Evolutionary conservation across 1,140 invertebrate species (phyloP), one percentile per base, ranked within the genome.

Genomic region (Ericerus pela): DNA sequence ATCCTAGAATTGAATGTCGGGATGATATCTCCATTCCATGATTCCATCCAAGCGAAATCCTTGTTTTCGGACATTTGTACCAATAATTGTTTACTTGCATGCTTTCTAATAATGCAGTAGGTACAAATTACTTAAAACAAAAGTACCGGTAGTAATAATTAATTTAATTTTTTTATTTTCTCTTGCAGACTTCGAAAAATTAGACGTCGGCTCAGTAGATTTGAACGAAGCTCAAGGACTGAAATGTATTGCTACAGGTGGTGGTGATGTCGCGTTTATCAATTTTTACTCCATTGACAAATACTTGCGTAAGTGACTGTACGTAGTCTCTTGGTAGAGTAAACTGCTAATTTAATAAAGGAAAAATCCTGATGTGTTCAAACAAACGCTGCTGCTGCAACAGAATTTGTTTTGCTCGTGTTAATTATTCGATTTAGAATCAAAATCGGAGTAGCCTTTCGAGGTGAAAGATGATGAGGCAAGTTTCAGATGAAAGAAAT

Each of bases 201-300:
- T 22, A 28, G 30, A 52, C 51, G 14, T 28, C n/a, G 37, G 54
- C n/a, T 22, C 1, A 10, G 12, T 47, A 22, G 27, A 37, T 43
- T n/a, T 67, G 51, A 75, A 79, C 55, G 66, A 73, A 59, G 75
- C 82, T 2, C 28, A 54, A 54, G 83, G 89, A 2, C 76, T 95
- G 53, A 72, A 80, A 59, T 92, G 89, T 66, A 71, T 96, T 8
- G 75, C 80, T n/a, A 79, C 84, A 64, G 80, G 77, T 16, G 73
- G 73, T 20, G 88, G 78, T 24, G 85, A 95, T 66, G 85, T 96
- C 0, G 89, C 89, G 0, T 94, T 95, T 67, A 72, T 92, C 5
- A 51, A 60, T 51, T 47, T 24, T 24, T 24, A 47, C 41, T 8
- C 10, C 41, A 18, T 47, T 47, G 41, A 24, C 53, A 59, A 27